phyloP scores from a whole-genome alignment of 1,140 invertebrate genomes.

The Drosophila arawakana region DNA sequence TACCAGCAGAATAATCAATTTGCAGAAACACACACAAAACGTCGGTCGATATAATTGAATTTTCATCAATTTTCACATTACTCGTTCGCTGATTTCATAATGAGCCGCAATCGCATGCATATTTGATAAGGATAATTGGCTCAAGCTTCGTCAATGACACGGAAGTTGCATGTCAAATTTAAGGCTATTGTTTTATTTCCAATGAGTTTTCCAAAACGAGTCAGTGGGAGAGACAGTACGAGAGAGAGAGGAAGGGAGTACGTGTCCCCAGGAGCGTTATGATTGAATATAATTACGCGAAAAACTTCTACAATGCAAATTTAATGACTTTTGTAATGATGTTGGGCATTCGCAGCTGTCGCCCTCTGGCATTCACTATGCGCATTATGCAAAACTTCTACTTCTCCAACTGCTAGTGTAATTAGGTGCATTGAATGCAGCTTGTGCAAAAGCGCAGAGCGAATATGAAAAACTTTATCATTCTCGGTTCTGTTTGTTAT shows the following conservation, averaged over 20 bases:
- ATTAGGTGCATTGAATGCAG: slow-evolving; percentile 34
- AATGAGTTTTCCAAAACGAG: slow-evolving; percentile 3
- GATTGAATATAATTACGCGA: slow-evolving; percentile 54
- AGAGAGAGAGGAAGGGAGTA: neutral
- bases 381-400: slow-evolving; percentile 44
- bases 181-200: slow-evolving; percentile 36
- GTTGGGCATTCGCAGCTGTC: slow-evolving; percentile 24
- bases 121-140: slow-evolving; percentile 61
- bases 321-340: slow-evolving; percentile 51
- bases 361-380: slow-evolving; percentile 28
- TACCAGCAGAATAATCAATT: neutral
- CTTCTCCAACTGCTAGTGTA: slow-evolving; percentile 31
- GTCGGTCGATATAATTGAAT: slow-evolving; percentile 44
- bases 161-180: slow-evolving; percentile 39
- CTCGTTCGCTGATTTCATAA: slow-evolving; percentile 49
- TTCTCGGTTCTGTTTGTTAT: no score
- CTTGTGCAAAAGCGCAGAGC: neutral
- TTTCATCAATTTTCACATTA: slow-evolving; percentile 30
- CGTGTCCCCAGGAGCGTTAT: slow-evolving; percentile 4
- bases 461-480: slow-evolving; percentile 5
- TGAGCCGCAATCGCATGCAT: slow-evolving; percentile 43
- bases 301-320: slow-evolving; percentile 42
- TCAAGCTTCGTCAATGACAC: slow-evolving; percentile 28
- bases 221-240: neutral
- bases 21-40: neutral